Evolutionary conservation across 2,888 invertebrate genomes (phyloP), one percentile per base, ranked within the genome.

Genomic region (Diloba caeruleocephala): DNA sequence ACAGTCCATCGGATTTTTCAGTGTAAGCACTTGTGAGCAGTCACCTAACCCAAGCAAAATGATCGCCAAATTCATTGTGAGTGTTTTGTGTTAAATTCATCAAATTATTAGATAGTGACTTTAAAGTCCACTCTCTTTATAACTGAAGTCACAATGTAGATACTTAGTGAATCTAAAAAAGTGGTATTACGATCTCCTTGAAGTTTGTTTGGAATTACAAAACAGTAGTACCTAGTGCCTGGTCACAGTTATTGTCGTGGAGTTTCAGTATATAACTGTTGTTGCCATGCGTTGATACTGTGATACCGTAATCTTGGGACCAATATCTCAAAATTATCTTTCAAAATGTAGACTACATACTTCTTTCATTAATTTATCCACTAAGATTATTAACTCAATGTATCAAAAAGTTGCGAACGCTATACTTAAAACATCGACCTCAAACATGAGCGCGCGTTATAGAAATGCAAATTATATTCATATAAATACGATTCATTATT

Each of bases 21-120:
- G 74, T 71, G 74, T 77, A 78, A 49, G 45, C 78, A 84, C 80
- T 76, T 74, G 87, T 86, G 85, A 90, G 92, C 91, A 92, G 92
- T 92, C 92, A 92, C 90, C 75, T 58, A 79, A 63, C 70, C 72
- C 79, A 83, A 88, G 88, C 86, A 92, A 83, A 92, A 93, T 93
- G 93, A 89, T 93, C 88, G 91, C 92, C 92, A 92, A 92, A 88
- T 90, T 92, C 85, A 76, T 91, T 82, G 93, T 93, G 73, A 92
- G 93, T 71, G 34, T 82, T 17, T 59, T 57, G 10, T 34, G 32
- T 37, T 28, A 23, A 7, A 23, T n/a, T 37, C 21, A n/a, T 21
- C 5, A 7, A 7, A n/a, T 25, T 29, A 8, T 13, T 33, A 9
- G 6, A 38, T n/a, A 6, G 7, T 48, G 8, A 3, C 14, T 42